Conservation (phyloP, 2,888 invertebrate genomes). For the Callyntrura guangdongensis region DNA sequence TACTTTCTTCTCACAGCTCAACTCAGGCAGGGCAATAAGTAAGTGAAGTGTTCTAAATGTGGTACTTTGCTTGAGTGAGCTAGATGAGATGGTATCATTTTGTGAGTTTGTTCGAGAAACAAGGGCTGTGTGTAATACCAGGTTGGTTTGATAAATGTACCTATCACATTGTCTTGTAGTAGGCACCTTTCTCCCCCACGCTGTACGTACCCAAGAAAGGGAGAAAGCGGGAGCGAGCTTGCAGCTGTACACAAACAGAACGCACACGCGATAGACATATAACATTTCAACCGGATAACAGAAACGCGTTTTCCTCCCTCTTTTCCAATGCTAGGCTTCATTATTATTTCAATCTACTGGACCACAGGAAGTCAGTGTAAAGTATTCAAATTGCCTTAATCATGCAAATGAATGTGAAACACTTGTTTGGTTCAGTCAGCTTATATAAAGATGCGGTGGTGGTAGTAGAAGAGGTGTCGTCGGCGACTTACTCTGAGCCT, state of each 20-base stretch:
- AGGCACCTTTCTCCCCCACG: not conserved
- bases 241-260: not conserved
- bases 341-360: constrained; percentile 75
- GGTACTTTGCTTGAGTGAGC: constrained; percentile 67
- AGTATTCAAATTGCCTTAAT: constrained; percentile 77
- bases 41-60: constrained; percentile 72
- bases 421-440: constrained; percentile 72
- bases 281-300: not conserved
- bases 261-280: constrained; percentile 34
- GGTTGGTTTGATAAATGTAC: not conserved
- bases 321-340: constrained; percentile 63
- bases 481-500: not conserved
- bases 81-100: constrained; percentile 66
- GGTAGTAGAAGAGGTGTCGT: not conserved
- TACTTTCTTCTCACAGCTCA: constrained; percentile 24
- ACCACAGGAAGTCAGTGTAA: constrained; percentile 76
- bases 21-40: constrained; percentile 56
- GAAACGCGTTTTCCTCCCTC: constrained; percentile 14
- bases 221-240: not conserved
- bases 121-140: not conserved
- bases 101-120: constrained; percentile 29
- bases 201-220: not conserved
- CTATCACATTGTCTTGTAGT: constrained; percentile 13
- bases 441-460: constrained; percentile 12
- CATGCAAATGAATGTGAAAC: constrained; percentile 76